Evolutionary conservation across 2,888 invertebrate species (phyloP), one percentile per base, ranked within the genome.

Genomic region (Phyto melanocephala): DNA sequence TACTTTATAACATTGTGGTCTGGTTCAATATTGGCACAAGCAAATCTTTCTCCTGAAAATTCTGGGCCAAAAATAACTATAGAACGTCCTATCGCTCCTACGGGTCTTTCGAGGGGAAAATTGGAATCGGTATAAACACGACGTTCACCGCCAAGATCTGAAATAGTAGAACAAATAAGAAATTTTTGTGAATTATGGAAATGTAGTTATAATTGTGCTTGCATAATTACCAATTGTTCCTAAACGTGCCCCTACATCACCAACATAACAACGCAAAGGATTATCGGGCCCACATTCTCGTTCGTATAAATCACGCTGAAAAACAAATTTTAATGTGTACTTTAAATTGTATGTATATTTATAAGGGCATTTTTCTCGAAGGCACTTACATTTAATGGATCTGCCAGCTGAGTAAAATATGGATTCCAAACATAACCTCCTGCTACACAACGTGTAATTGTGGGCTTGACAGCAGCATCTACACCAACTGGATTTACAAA

Each of bases 371-470:
- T n/a, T n/a, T n/a, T n/a, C n/a, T n/a, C n/a, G n/a, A n/a, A n/a
- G n/a, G n/a, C 1, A 84, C 92, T 93, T 91, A 97, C 97, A 90
- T 97, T 97, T 47, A 96, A 92, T 0, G 97, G 97, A 92, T 97
- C 96, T 0, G 97, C 97, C 0, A 97, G 92, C 91, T 97, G 97
- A 1, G 97, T 97, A 88, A 95, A 97, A 92, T 94, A 96, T 0
- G 97, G 97, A 92, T 97, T 97, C 97, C 97, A 97, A 11, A 95
- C 93, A 88, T 97, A 97, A 7, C 98, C 98, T 24, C 96, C 97
- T 1, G 98, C 97, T 8, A 97, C 96, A 90, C 98, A 98, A 85
- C 98, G 93, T 0, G 96, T 96, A 84, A 92, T 92, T 80, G 95
- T 94, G 42, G 95, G 94, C 89, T 95, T 93, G 6, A 97, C 97